Evolutionary conservation across 2,888 invertebrate species (phyloP), one percentile per base, ranked within the genome.

Genomic region (Ormyrus labotus): DNA sequence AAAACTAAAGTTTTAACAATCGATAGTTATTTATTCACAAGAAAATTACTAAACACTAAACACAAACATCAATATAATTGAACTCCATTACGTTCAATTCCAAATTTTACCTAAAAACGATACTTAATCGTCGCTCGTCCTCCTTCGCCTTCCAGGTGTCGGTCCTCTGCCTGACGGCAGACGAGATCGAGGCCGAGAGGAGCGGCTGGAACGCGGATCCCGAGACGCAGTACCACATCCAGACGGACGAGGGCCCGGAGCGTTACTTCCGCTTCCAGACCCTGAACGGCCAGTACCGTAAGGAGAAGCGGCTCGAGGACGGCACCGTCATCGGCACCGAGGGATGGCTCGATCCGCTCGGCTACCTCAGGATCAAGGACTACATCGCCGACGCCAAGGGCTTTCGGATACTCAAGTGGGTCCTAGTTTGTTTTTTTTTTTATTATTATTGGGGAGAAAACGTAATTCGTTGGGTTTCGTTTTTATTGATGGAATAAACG

Each of bases 201-300:
- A 90, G 92, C 85, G 92, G 93, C 61, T 95, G 94, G 92, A 94
- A 94, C 87, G 93, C 94, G 75, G 85, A 87, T 81, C 92, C 92
- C 11, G 93, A 94, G 69, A 94, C 94, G 80, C 97, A 97, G 91
- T 97, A 97, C 92, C 97, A 97, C 92, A 96, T 97, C 86, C 97
- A 97, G 92, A 97, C 97, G 10, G 97, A 97, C 87, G 97, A 97
- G 90, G 97, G 97, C n/a, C 96, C 96, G 34, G 97, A 97, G 89
- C 93, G 97, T 73, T 97, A 95, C 92, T 97, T 97, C 92, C 94
- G 96, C 83, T 97, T 96, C 90, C 97, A 97, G 91, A 97, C 97
- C 0, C 94, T 95, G 87, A 96, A 95, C 88, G 97, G 97, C 0
- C 97, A 97, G 91, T 97, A 96, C 90, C 93, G 97, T 71, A 97